These are phyloP conservation scores for Tetropium fuscum DNA, from an alignment of 2,888 invertebrate genomes.

Conservation along the genomic window DNA sequence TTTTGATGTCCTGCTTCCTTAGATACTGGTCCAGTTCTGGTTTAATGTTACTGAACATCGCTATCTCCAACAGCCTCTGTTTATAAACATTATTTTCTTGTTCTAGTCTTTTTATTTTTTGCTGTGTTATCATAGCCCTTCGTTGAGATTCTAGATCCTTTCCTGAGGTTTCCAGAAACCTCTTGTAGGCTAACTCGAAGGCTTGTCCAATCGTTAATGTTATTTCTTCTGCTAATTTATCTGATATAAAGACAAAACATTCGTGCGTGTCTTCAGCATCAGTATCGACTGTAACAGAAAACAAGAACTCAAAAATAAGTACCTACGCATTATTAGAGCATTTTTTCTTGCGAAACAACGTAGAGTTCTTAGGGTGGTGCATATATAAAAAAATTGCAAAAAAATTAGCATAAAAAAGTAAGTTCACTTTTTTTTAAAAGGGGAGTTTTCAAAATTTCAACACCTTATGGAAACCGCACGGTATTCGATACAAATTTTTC, in stretches of 20 bases:
- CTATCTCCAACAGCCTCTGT: constrained; percentile 80
- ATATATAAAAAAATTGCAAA: too few species aligned
- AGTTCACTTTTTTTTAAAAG: too few species aligned
- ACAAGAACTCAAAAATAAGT: background rate
- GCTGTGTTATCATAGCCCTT: constrained; percentile 80
- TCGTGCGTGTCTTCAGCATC: constrained; percentile 83
- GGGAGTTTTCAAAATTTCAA: too few species aligned
- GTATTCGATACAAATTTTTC: too few species aligned
- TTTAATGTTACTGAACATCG: constrained; percentile 68
- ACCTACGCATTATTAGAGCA: background rate
- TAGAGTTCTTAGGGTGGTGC: background rate
- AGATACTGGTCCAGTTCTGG: constrained; percentile 68
- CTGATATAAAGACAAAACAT: constrained; percentile 97
- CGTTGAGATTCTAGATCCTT: constrained; percentile 90
- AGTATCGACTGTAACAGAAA: constrained; percentile 61
- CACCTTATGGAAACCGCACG: too few species aligned
- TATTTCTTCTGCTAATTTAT: constrained; percentile 97
- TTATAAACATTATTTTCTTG: constrained; percentile 87
- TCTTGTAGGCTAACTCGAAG: constrained; percentile 96
- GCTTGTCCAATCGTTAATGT: constrained; percentile 98
- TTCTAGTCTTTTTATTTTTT: constrained; percentile 89
- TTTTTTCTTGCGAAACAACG: background rate
- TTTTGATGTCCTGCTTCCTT: constrained; percentile 67
- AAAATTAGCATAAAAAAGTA: too few species aligned
- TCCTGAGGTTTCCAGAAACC: constrained; percentile 92